Base-by-base conservation (phyloP, 2,888 invertebrate species). In the Dasypolia templi region DNA sequence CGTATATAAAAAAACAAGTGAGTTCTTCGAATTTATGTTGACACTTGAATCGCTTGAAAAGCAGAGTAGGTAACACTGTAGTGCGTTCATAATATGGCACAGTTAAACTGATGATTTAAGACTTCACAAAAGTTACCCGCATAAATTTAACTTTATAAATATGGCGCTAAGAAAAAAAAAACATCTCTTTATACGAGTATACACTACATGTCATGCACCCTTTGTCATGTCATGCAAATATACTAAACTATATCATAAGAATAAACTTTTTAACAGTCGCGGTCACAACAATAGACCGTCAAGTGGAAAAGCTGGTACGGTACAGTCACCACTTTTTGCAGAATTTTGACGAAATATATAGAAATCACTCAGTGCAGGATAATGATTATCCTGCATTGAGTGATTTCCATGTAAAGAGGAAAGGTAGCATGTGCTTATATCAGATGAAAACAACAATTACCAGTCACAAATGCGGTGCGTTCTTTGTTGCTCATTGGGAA, bases 291-390 rank as follows among this genome's bases (percentile, higher is more conserved):
- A 55, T 11, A 9, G 55, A 22, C 2, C 22, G 7, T 44, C 26
- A 12, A 56, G 26, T 14, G 35, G 44, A n/a, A 75, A 74, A 46
- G 32, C n/a, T 17, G 7, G 14, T 61, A 35, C n/a, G 7, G 14
- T 61, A 35, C n/a, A 39, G 6, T 63, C 46, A 32, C 42, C 5
- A 49, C 12, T 55, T 62, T 29, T 29, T 7, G n/a, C 62, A 61
- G 2, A 49, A 58, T 72, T 0, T 53, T 72, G 32, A 29, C n/a
- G n/a, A 12, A 35, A 39, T 53, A 49, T 0, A 75, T 67, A 29
- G 75, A 74, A 74, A 65, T 42, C 26, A 56, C 46, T 26, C 22
- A 35, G 39, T 26, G 26, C 5, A 72, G 42, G 42, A 72, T 26
- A 26, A 44, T 22, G 22, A 32, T 7, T 1, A 17, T 26, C n/a